Conservation (phyloP, 2,113 vertebrate species). For the Semnornis frantzii region DNA sequence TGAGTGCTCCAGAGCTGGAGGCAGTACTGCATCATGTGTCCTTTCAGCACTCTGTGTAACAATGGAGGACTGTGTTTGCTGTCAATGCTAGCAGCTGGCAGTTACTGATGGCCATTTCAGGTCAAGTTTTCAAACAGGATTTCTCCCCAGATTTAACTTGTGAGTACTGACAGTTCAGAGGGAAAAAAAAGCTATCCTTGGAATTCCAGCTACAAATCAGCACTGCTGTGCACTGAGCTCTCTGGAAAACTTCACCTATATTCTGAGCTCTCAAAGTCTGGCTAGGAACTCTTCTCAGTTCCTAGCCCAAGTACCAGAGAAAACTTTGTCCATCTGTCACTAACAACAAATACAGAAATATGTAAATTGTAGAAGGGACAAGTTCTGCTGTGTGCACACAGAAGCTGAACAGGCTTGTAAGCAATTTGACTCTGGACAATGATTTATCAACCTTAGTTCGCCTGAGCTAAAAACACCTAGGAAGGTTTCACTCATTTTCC, state of each 20-base stretch:
- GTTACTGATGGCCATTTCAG: background rate
- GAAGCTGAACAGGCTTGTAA: background rate
- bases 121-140: background rate
- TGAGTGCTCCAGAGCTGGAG: too few relatives aligned
- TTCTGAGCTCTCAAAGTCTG: background rate
- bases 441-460: background rate
- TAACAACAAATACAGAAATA: background rate
- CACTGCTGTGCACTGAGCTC: background rate
- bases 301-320: background rate
- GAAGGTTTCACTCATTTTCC: background rate
- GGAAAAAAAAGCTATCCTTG: background rate
- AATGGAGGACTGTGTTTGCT: background rate
- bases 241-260: background rate
- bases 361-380: background rate
- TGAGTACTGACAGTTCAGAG: background rate
- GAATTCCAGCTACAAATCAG: background rate
- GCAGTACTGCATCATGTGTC: background rate
- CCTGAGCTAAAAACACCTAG: background rate
- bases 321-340: background rate
- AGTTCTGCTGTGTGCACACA: background rate
- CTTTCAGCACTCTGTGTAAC: background rate
- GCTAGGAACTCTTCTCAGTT: background rate
- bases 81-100: background rate
- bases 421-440: background rate
- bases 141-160: background rate